Percentiles rank a stretch among this genome's conserved stretches.
Conservation (phyloP, 2,113 vertebrate genomes). For the Prietella phreatophila region DNA sequence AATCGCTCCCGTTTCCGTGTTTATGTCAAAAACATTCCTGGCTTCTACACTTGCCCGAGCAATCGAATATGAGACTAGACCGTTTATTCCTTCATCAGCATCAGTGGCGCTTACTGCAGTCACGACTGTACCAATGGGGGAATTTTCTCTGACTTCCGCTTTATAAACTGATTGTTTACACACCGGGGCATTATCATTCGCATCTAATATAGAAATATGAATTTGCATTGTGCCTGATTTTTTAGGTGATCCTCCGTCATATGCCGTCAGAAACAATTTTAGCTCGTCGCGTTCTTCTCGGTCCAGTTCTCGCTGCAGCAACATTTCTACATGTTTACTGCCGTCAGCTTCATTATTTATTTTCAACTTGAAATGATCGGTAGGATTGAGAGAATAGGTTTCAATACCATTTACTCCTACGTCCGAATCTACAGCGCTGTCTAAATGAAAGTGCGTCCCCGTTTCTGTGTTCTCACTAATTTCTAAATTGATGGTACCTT, state of each 20-base stretch:
- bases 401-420: slow-evolving; percentile 67
- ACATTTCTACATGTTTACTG: slow-evolving; percentile 64
- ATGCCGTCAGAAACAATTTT: slow-evolving; percentile 65
- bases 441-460: slow-evolving; percentile 64
- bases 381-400: slow-evolving; percentile 62
- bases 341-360: slow-evolving; percentile 54
- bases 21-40: slow-evolving; percentile 56
- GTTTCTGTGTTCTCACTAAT: slow-evolving; percentile 2
- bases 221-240: slow-evolving; percentile 63
- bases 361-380: neutral
- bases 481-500: slow-evolving; percentile 5
- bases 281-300: slow-evolving; percentile 62
- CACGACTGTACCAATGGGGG: slow-evolving; percentile 55
- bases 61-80: slow-evolving; percentile 65
- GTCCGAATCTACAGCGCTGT: slow-evolving; percentile 68
- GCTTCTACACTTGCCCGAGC: slow-evolving; percentile 57
- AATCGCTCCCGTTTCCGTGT: neutral
- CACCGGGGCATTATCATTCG: slow-evolving; percentile 70
- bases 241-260: slow-evolving; percentile 68
- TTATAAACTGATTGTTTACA: slow-evolving; percentile 67
- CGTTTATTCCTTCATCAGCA: slow-evolving; percentile 66
- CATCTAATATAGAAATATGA: slow-evolving; percentile 64
- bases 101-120: slow-evolving; percentile 65
- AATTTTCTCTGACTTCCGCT: slow-evolving; percentile 59
- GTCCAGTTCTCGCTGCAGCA: slow-evolving; percentile 66